A percentile compares a stretch with the other conserved stretches of the same genome.
phyloP scores from a whole-genome alignment of 2,888 invertebrate genomes.

The Eristalis pertinax region DNA sequence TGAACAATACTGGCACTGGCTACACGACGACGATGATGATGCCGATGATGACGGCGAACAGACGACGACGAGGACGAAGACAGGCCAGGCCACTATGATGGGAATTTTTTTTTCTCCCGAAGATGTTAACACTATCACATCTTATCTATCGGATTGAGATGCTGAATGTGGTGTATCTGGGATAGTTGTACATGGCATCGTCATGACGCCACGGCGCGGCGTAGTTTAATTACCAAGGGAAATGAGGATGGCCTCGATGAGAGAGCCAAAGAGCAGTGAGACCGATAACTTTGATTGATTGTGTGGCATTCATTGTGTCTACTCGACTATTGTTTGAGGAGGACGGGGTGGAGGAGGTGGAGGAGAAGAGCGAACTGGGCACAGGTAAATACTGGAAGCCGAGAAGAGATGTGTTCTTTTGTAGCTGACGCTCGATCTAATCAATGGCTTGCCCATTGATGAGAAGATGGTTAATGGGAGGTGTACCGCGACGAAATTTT shows the following conservation, averaged over 20 bases:
- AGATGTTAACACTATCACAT: conserved; percentile 60
- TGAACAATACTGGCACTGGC: conserved; percentile 63
- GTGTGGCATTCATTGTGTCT: conserved; percentile 62
- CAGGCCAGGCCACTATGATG: conserved; percentile 28
- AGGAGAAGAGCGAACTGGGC: conserved; percentile 32
- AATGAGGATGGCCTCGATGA: conserved; percentile 35
- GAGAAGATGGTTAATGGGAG: conserved; percentile 56
- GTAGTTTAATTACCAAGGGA: conserved; percentile 69
- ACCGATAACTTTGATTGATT: conserved; percentile 70
- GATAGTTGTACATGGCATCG: conserved; percentile 31
- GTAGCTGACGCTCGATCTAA: conserved; percentile 48
- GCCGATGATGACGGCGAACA: neutral
- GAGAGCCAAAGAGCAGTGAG: conserved; percentile 6
- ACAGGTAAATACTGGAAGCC: conserved; percentile 36
- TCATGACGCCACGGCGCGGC: conserved; percentile 40
- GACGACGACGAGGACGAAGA: conserved; percentile 14
- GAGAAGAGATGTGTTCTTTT: conserved; percentile 24
- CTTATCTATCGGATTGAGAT: conserved; percentile 64
- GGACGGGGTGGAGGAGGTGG: conserved; percentile 4
- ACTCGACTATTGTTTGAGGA: conserved; percentile 52
- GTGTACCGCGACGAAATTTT: conserved; percentile 51
- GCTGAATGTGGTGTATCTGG: conserved; percentile 51
- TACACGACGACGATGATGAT: neutral
- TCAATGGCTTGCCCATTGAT: conserved; percentile 46
- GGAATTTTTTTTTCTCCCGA: conserved; percentile 22